A percentile compares a stretch with the other conserved stretches of the same genome.
phyloP scores from a whole-genome alignment of 1,140 invertebrate species.

The Aricia agestis region DNA sequence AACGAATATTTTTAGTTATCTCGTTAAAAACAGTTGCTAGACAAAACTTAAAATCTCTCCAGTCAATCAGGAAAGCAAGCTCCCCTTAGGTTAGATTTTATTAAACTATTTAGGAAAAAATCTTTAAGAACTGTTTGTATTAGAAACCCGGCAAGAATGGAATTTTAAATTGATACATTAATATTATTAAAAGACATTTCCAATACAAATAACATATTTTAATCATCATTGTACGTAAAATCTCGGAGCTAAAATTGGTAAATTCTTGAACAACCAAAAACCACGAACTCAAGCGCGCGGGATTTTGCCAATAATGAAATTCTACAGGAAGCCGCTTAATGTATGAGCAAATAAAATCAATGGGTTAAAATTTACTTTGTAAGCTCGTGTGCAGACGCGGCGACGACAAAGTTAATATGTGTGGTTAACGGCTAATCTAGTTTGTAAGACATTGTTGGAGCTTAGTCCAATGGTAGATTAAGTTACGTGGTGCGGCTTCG shows the following conservation, averaged over 20 bases:
- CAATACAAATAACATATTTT: background rate
- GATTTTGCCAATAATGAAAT: slow-evolving; percentile 3
- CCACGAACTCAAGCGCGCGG: background rate
- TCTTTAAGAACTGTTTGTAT: too few species aligned
- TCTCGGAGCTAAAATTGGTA: background rate
- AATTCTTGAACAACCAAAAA: background rate
- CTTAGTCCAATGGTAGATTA: too few species aligned
- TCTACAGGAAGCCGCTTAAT: background rate
- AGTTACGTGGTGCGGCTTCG: too few species aligned
- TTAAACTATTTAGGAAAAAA: too few species aligned
- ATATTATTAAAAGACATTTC: background rate
- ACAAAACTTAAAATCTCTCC: too few species aligned
- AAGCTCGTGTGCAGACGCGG: background rate
- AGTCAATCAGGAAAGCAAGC: too few species aligned
- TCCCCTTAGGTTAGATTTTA: too few species aligned
- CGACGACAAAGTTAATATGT: slow-evolving; percentile 7
- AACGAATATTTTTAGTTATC: too few species aligned
- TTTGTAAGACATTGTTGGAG: background rate
- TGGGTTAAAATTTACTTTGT: slow-evolving; percentile 1
- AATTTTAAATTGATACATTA: too few species aligned
- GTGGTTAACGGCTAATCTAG: slow-evolving; percentile 5
- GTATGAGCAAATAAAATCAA: slow-evolving; percentile 1
- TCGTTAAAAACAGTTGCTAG: too few species aligned
- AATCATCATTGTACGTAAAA: background rate
- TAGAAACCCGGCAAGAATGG: too few species aligned